Evolutionary conservation across 2,797 vertebrate species (phyloP).

Genomic region (Macroramphosus scolopax): DNA sequence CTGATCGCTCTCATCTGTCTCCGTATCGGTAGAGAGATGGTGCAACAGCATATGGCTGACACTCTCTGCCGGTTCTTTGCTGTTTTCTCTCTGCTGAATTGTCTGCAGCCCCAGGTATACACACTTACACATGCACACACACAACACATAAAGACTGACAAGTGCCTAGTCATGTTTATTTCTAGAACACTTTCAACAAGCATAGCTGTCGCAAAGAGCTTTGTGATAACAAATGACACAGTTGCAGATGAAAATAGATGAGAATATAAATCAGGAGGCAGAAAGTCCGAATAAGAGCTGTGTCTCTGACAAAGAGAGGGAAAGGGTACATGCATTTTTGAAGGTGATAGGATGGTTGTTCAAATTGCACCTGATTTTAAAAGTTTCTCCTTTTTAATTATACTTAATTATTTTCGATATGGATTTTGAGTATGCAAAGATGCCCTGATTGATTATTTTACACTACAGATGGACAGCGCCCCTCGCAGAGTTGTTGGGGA

Average conservation of each 20-base stretch:
- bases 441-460: slow-evolving; percentile 7
- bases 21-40: slow-evolving; percentile 97
- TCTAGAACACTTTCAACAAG: slow-evolving; percentile 20
- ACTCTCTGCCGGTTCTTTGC: slow-evolving; percentile 88
- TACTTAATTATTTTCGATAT: no score
- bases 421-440: no score
- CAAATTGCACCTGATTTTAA: not conserved
- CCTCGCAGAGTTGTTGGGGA: slow-evolving; percentile 78
- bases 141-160: slow-evolving; percentile 5
- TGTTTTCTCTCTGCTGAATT: slow-evolving; percentile 86
- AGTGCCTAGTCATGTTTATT: slow-evolving; percentile 13
- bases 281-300: slow-evolving; percentile 8
- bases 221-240: slow-evolving; percentile 7
- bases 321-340: not conserved
- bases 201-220: slow-evolving; percentile 12
- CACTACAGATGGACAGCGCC: slow-evolving; percentile 69
- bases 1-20: slow-evolving; percentile 94
- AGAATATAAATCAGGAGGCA: slow-evolving; percentile 1
- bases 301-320: not conserved
- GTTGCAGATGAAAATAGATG: slow-evolving; percentile 7
- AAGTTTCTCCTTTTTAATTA: no score
- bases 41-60: slow-evolving; percentile 93
- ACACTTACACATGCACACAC: no score
- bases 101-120: slow-evolving; percentile 87
- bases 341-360: slow-evolving; percentile 5